Evolutionary conservation across 2,888 invertebrate species (phyloP).

Genomic region (Eupithecia dodoneata): DNA sequence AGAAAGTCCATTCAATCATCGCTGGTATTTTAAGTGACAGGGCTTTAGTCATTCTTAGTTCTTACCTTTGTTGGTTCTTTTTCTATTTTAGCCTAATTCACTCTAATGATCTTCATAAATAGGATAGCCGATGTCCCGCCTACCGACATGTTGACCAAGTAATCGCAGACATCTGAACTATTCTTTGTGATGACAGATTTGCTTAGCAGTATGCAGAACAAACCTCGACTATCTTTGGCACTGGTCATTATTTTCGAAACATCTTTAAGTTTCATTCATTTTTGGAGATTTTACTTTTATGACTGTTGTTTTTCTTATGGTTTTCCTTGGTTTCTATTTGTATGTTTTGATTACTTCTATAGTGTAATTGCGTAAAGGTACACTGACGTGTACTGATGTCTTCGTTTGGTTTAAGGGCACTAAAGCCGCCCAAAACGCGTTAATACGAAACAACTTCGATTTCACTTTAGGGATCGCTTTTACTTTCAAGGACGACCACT

Average conservation of each 20-base stretch:
- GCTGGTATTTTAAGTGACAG: not conserved
- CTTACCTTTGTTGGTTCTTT: not conserved
- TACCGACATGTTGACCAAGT: not conserved
- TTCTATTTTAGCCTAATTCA: not conserved
- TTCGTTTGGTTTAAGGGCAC: not conserved
- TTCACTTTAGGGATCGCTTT: conserved; percentile 67
- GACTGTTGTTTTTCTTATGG: not conserved
- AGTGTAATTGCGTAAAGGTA: not conserved
- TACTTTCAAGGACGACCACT: conserved; percentile 73
- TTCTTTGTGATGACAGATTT: not conserved
- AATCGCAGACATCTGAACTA: not conserved
- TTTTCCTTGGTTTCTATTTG: not conserved
- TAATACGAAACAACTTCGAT: conserved; percentile 51
- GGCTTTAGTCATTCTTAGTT: not conserved
- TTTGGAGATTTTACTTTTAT: not conserved
- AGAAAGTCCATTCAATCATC: conserved; percentile 26
- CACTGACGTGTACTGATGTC: not conserved
- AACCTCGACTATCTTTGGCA: not conserved
- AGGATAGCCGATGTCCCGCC: not conserved
- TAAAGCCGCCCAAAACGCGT: conserved; percentile 23
- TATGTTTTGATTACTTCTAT: not conserved
- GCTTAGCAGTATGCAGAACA: not conserved
- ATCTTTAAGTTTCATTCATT: not conserved
- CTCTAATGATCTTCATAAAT: not conserved
- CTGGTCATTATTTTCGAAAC: not conserved